A percentile compares a stretch with the other conserved stretches of the same genome.
Evolutionary conservation across 37 sponge, comb jelly and placozoan species (phyloP).

Genomic region (Oscarella lobularis): DNA sequence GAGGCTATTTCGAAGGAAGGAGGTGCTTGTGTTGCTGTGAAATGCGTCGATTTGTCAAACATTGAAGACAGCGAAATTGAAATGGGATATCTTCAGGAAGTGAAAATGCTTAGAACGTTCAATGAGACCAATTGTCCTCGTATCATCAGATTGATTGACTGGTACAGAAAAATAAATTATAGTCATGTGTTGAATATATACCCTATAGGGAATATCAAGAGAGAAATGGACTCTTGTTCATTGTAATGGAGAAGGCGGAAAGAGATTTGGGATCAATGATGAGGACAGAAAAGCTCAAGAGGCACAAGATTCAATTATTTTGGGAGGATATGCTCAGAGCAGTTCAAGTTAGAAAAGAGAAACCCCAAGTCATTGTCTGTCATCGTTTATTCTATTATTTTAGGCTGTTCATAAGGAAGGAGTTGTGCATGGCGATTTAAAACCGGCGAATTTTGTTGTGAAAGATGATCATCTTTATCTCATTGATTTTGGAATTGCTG

Average conservation of each 20-base stretch:
- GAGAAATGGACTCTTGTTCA: conserved; percentile 8
- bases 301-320: conserved; percentile 14
- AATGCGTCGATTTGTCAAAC: conserved; percentile 30
- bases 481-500: conserved; percentile 78
- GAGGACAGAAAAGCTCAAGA: background rate
- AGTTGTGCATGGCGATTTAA: conserved; percentile 72
- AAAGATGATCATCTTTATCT: conserved; percentile 36
- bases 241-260: conserved; percentile 61
- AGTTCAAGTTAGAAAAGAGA: conserved; percentile 47
- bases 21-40: conserved; percentile 39
- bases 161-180: too few relatives aligned
- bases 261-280: conserved; percentile 47
- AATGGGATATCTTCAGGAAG: conserved; percentile 31
- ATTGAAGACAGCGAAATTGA: conserved; percentile 14
- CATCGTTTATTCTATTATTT: background rate
- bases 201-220: conserved; percentile 28
- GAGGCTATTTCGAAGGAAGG: conserved; percentile 35
- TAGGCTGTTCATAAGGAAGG: conserved; percentile 40
- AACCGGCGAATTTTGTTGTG: conserved; percentile 68
- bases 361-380: too few relatives aligned
- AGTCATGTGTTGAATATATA: background rate
- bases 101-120: conserved; percentile 40
- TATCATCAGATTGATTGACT: conserved; percentile 45
- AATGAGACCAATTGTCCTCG: conserved; percentile 7
- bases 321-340: conserved; percentile 60